Evolutionary conservation across 2,113 vertebrate genomes (phyloP).

Genomic region (Rissa tridactyla): DNA sequence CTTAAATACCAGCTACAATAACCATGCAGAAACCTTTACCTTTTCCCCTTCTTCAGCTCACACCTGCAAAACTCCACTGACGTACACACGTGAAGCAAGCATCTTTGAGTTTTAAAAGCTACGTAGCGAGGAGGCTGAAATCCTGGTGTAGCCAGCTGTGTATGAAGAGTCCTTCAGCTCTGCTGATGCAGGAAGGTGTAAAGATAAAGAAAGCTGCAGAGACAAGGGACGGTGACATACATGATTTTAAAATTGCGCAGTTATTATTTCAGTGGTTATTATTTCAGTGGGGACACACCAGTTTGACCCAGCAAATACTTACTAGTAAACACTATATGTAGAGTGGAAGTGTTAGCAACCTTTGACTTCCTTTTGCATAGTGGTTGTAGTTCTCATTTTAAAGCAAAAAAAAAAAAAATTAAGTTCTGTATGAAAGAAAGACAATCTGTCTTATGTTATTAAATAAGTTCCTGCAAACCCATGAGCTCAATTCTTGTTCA

Average conservation of each 20-base stretch:
- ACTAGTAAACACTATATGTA: neutral
- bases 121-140: neutral
- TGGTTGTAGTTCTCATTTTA: neutral
- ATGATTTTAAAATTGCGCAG: neutral
- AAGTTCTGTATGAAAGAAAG: neutral
- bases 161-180: neutral
- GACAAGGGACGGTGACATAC: neutral
- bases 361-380: neutral
- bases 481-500: conserved; percentile 49
- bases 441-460: conserved; percentile 37
- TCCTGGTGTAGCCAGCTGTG: neutral
- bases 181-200: neutral
- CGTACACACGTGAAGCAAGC: neutral
- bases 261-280: neutral
- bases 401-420: neutral
- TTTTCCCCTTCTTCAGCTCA: neutral
- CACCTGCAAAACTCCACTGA: neutral
- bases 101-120: neutral
- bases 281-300: neutral
- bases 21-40: neutral
- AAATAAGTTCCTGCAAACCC: conserved; percentile 4
- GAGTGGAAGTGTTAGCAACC: neutral
- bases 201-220: neutral
- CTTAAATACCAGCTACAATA: neutral
- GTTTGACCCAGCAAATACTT: neutral